Evolutionary conservation across 2,797 vertebrate species (phyloP).

Genomic region (Oophaga sylvatica): DNA sequence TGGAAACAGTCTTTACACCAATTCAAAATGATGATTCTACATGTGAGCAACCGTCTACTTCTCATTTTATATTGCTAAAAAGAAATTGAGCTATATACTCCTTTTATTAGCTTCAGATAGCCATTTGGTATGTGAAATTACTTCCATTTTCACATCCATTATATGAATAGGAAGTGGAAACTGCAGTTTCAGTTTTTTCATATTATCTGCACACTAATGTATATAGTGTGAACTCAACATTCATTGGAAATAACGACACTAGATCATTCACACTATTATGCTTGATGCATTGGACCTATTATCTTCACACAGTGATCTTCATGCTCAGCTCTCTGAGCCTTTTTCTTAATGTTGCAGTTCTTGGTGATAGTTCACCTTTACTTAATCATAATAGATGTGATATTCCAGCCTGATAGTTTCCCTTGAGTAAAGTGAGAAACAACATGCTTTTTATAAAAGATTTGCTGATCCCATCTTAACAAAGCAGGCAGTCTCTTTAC

Average conservation of each 20-base stretch:
- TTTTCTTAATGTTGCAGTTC: slow-evolving; percentile 61
- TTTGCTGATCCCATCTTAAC: slow-evolving; percentile 61
- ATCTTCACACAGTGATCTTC: slow-evolving; percentile 62
- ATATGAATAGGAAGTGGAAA: slow-evolving; percentile 66
- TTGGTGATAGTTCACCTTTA: slow-evolving; percentile 63
- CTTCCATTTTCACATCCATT: slow-evolving; percentile 68
- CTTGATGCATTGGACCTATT: slow-evolving; percentile 67
- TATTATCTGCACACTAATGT: slow-evolving; percentile 65
- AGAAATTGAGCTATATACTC: slow-evolving; percentile 64
- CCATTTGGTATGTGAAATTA: slow-evolving; percentile 64
- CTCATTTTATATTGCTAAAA: slow-evolving; percentile 51
- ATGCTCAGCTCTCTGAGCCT: slow-evolving; percentile 59
- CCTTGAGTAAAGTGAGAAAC: slow-evolving; percentile 60
- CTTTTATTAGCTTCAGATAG: slow-evolving; percentile 68
- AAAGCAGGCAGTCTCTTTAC: neutral
- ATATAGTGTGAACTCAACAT: slow-evolving; percentile 60
- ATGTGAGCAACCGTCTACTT: slow-evolving; percentile 65
- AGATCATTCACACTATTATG: slow-evolving; percentile 66
- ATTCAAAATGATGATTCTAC: neutral
- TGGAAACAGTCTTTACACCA: slow-evolving; percentile 34
- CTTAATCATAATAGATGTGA: slow-evolving; percentile 64
- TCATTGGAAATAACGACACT: slow-evolving; percentile 65
- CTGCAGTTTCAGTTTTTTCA: slow-evolving; percentile 65
- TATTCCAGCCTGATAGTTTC: slow-evolving; percentile 64
- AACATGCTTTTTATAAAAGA: slow-evolving; percentile 56